Conservation (phyloP, 1,140 invertebrate species). For the Trachelipus rathkii region DNA sequence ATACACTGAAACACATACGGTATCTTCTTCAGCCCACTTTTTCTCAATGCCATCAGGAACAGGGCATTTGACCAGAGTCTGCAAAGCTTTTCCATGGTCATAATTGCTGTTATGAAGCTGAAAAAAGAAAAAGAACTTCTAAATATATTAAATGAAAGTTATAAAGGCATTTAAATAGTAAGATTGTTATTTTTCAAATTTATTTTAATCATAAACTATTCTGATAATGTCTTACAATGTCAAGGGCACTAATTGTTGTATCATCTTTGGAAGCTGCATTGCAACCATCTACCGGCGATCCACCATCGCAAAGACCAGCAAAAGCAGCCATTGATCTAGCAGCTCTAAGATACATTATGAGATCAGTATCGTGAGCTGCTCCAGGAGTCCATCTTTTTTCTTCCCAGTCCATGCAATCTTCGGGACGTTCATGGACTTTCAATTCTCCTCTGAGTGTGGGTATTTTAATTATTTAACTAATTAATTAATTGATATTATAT, state of each 20-base stretch:
- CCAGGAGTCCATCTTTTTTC: conserved; percentile 89
- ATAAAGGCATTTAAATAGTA: conserved; percentile 15
- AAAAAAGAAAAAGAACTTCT: background rate
- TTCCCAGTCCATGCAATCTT: conserved; percentile 60
- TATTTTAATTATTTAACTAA: too few species aligned
- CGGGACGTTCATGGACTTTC: conserved; percentile 28
- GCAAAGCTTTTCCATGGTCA: conserved; percentile 88
- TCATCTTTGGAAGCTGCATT: conserved; percentile 92
- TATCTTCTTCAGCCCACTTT: conserved; percentile 96
- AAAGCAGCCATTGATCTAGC: conserved; percentile 93
- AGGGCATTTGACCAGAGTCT: conserved; percentile 93
- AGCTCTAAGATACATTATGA: conserved; percentile 94
- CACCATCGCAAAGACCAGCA: conserved; percentile 95
- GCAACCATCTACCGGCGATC: conserved; percentile 92
- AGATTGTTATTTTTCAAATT: background rate
- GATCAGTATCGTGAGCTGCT: conserved; percentile 84
- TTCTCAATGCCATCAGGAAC: conserved; percentile 93
- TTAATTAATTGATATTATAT: too few species aligned
- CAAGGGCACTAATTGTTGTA: conserved; percentile 94
- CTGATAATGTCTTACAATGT: conserved; percentile 62
- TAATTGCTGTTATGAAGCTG: conserved; percentile 88
- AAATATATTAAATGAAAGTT: background rate
- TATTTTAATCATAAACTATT: background rate
- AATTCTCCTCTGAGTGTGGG: conserved; percentile 28
- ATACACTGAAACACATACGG: conserved; percentile 64